Evolutionary conservation across 1,140 invertebrate genomes (phyloP), one percentile per base, ranked within the genome.

Genomic region (Caenorhabditis briggsae): DNA sequence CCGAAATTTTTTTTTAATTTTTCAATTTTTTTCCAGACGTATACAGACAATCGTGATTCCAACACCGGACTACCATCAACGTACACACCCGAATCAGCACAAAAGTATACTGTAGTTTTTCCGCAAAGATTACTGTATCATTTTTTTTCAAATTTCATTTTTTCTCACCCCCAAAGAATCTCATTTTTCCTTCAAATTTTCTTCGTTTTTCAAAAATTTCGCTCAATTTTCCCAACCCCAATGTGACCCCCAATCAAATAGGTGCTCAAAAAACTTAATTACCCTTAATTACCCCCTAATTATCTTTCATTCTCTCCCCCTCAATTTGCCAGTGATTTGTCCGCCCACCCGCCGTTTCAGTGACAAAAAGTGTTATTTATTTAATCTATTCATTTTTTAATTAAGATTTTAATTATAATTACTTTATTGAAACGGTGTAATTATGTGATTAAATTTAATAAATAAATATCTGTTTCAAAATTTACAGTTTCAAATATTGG

Each of bases 11-110:
- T 33, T 33, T 33, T 33, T 3, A 33, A 33, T 33, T 33, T 33
- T 33, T 3, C 33, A 33, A 33, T 2, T 16, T 56, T 25, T 70
- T 88, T 84, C 61, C 61, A 86, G 87, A 83, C 87, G 82, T 53
- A 78, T 88, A 56, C 84, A 85, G 82, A 74, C 84, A 55, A 82
- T 88, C 84, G 87, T 88, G 41, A 88, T 88, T 55, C 87, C 87
- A 53, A 64, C 82, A 23, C 87, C 87, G 41, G 87, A 88, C 85
- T 88, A 88, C 41, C 83, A 84, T 65, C 83, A 58, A 16, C 83
- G 83, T 18, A 53, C 46, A 8, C 46, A 65, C 46, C 46, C 83
- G 18, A 58, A 56, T 43, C 58, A 56, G 20, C 83, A 84, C 53
- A 84, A 84, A 53, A 58, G 50, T 25, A 58, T 84, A 43, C 83